Conservation (phyloP, 2,797 vertebrate genomes). For the Poeciliopsis turneri region DNA sequence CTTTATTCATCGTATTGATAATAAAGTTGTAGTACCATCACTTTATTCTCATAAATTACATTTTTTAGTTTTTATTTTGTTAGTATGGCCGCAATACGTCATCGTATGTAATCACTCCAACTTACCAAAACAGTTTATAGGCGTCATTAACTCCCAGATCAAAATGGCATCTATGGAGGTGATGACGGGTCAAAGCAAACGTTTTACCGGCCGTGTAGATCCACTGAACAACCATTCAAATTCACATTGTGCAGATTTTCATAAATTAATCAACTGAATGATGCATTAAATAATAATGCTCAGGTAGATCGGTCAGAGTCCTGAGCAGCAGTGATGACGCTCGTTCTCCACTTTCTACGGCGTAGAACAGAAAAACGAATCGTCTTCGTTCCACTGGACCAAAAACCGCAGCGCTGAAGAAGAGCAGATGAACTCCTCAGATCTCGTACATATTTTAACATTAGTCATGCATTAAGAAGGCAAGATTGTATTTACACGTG, state of each 20-base stretch:
- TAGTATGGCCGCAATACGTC: no score
- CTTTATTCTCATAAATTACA: no score
- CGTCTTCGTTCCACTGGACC: not conserved
- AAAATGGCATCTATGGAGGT: not conserved
- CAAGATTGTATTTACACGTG: slow-evolving; percentile 8
- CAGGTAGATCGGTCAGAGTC: slow-evolving; percentile 11
- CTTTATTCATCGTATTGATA: no score
- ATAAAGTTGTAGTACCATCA: no score
- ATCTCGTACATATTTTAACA: slow-evolving; percentile 10
- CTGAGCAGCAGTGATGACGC: slow-evolving; percentile 21
- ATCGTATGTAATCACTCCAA: not conserved
- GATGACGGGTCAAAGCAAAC: not conserved
- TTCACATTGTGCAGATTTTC: slow-evolving; percentile 55
- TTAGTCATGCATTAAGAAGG: slow-evolving; percentile 41
- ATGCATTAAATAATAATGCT: not conserved
- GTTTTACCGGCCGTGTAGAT: not conserved
- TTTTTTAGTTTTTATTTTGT: no score
- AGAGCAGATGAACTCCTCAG: not conserved
- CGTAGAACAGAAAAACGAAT: not conserved
- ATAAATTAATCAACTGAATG: slow-evolving; percentile 53
- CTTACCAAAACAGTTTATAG: not conserved
- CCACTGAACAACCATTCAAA: slow-evolving; percentile 4
- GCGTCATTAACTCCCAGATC: not conserved
- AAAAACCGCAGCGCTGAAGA: slow-evolving; percentile 9
- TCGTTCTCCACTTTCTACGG: slow-evolving; percentile 13